Base-by-base conservation (phyloP, 2,888 invertebrate species). In the Fabriciana adippe region DNA sequence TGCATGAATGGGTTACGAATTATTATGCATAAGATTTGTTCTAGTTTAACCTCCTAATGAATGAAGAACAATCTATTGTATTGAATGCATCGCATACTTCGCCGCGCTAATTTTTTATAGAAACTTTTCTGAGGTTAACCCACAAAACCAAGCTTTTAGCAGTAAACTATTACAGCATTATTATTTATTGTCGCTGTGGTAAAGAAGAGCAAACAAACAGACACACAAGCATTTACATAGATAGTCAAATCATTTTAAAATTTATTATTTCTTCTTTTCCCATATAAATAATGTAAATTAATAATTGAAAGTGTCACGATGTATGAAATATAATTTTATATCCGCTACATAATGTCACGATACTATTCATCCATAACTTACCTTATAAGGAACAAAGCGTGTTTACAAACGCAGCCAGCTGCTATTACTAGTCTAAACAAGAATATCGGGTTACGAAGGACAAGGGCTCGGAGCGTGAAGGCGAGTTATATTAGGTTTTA, bases 361-460 rank as follows among this genome's bases (percentile, higher is more conserved):
- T 47, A 6, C n/a, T 31, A 59, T 59, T 59, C 8, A 48, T 59
- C 48, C 26, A 31, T 59, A 48, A 31, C 59, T 48, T 59, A 68
- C 61, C 61, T 15, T 35, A 53, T 13, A 51, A 51, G 41, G 61
- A 61, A 61, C 61, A 61, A 53, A 53, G 53, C 61, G 41, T 53
- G 61, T 41, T 55, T 56, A 62, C 65, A 62, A 56, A 67, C 65
- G 64, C 45, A 53, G 11, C 71, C 69, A 71, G 71, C 67, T 71
- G 67, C 65, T 55, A 26, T 21, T 13, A 45, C 64, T 69, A 67
- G 64, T 67, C 64, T 59, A 64, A 69, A 68, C 69, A 68, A 62
- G 71, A 71, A 71, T 69, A 71, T 71, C 71, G 41, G 64, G 69
- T 71, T 71, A 35, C 71, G 48, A 69, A 71, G 67, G 68, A 66